Evolutionary conservation across 2,113 vertebrate genomes (phyloP).

Genomic region (Zapus hudsonius): DNA sequence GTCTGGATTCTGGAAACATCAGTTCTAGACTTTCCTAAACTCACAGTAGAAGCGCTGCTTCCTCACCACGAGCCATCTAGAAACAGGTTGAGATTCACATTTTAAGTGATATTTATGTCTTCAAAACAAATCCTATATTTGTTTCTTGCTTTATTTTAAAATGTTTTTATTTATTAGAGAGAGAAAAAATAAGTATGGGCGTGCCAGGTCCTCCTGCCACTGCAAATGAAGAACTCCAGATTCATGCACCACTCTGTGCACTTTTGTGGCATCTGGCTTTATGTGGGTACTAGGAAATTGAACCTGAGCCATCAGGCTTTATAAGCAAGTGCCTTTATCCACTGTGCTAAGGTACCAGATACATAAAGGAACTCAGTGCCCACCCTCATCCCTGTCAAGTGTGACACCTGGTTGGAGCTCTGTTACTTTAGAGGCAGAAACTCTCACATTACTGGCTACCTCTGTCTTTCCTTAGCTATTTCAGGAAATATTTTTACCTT

Average conservation of each 20-base stretch:
- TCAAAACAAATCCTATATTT: not conserved
- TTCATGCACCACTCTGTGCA: too few species aligned
- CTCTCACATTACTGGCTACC: not conserved
- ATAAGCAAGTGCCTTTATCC: too few species aligned
- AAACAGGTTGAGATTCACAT: not conserved
- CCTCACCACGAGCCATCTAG: not conserved
- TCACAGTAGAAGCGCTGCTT: constrained; percentile 2
- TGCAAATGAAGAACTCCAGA: too few species aligned
- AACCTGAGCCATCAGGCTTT: too few species aligned
- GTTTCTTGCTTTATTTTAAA: not conserved
- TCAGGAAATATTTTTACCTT: too few species aligned
- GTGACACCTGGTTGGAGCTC: not conserved
- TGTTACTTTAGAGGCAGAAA: not conserved
- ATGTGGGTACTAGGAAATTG: too few species aligned
- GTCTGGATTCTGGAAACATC: not conserved
- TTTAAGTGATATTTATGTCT: constrained; percentile 8
- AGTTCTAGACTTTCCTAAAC: not conserved
- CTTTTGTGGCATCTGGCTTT: too few species aligned
- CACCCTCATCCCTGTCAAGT: too few species aligned
- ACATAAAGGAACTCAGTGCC: not conserved
- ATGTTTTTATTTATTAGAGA: too few species aligned
- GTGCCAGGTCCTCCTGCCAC: too few species aligned
- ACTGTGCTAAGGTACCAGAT: not conserved
- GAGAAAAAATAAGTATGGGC: too few species aligned
- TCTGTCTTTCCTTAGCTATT: not conserved